Conservation (phyloP, 2,888 invertebrate species). For the Platypus cylindrus region DNA sequence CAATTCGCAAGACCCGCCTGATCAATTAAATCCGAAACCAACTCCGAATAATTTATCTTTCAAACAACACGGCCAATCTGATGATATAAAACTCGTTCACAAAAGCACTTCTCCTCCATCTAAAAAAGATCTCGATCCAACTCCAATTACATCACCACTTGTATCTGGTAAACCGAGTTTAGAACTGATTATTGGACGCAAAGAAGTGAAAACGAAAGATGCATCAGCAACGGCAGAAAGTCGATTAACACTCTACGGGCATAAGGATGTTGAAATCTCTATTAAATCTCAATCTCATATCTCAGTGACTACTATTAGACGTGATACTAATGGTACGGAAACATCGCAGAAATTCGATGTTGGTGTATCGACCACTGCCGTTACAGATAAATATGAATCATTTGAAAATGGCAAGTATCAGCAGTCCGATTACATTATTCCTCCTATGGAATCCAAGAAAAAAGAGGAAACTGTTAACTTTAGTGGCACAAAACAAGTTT, state of each 20-base stretch:
- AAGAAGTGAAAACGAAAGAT: constrained; percentile 40
- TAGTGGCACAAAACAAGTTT: constrained; percentile 39
- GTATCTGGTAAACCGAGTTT: constrained; percentile 29
- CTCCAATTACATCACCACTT: constrained; percentile 23
- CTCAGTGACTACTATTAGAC: constrained; percentile 35
- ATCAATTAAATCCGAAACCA: neutral
- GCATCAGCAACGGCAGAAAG: constrained; percentile 41
- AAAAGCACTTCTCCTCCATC: constrained; percentile 35
- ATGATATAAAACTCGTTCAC: constrained; percentile 21
- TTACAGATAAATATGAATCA: constrained; percentile 27
- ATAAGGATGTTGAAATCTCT: constrained; percentile 42
- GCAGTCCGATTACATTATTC: constrained; percentile 32
- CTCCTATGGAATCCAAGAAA: constrained; percentile 31
- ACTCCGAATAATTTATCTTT: neutral
- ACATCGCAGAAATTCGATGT: constrained; percentile 38
- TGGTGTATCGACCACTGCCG: constrained; percentile 35
- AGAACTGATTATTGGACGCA: constrained; percentile 40
- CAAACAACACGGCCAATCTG: constrained; percentile 4
- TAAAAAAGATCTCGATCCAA: constrained; percentile 27
- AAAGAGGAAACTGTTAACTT: constrained; percentile 40
- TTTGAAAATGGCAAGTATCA: constrained; percentile 20
- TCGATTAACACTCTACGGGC: constrained; percentile 39
- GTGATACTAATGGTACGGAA: constrained; percentile 35
- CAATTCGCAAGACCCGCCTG: constrained; percentile 1
- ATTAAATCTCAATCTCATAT: constrained; percentile 42